A percentile compares a stretch with the other conserved stretches of the same genome.
phyloP scores from a whole-genome alignment of 2,113 vertebrate species.

The Nothocercus nigrocapillus region DNA sequence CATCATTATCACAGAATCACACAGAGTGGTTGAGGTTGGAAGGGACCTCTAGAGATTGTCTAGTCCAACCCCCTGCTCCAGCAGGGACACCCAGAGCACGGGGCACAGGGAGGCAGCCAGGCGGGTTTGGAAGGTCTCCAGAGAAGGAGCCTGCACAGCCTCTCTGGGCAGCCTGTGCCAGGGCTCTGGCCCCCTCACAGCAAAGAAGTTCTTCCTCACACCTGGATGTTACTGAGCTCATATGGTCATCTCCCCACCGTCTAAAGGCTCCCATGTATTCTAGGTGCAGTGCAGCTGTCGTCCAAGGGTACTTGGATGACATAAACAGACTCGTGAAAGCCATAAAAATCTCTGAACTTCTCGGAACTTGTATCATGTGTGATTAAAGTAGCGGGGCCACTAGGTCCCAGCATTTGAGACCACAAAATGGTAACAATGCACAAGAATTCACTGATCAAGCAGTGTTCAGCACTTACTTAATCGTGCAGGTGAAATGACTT shows the following conservation, averaged over 20 bases:
- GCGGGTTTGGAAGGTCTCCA: no score
- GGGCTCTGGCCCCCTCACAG: no score
- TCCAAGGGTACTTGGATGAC: accelerated
- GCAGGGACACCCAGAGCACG: no score
- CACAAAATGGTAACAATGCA: not conserved
- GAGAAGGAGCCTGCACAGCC: no score
- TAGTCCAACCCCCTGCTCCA: no score
- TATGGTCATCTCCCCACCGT: not conserved
- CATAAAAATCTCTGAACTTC: not conserved
- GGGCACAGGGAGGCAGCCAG: no score
- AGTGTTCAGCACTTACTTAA: not conserved
- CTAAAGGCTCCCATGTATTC: not conserved
- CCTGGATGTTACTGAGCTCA: not conserved
- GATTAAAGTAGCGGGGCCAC: not conserved
- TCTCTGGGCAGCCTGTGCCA: no score
- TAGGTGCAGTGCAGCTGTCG: not conserved
- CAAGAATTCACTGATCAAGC: not conserved
- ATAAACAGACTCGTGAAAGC: not conserved
- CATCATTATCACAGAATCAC: not conserved
- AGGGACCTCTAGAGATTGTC: no score
- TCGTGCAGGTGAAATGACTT: not conserved
- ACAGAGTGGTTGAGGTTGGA: no score
- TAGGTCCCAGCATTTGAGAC: not conserved
- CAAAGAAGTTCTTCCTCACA: no score
- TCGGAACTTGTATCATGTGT: not conserved